These are phyloP conservation scores for Sakesphorus luctuosus DNA, from an alignment of 2,113 vertebrate genomes.

Conservation along the genomic window DNA sequence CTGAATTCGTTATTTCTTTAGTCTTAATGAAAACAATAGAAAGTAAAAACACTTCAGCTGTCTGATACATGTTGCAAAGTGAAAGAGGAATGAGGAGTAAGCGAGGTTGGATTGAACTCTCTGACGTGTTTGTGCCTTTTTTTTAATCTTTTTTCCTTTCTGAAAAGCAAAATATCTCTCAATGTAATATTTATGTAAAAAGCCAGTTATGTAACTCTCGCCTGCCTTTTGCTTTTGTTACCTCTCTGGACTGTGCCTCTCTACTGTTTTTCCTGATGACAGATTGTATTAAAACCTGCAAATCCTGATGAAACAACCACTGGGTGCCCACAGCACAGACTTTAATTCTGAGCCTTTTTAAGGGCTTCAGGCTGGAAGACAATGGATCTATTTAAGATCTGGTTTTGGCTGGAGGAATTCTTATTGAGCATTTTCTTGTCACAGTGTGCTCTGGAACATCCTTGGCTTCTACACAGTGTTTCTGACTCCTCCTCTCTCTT, in stretches of 20 bases:
- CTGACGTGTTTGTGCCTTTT: neutral
- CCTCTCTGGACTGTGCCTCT: slow-evolving; percentile 45
- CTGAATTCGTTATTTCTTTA: slow-evolving; percentile 56
- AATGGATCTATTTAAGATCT: slow-evolving; percentile 65
- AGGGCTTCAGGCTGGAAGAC: slow-evolving; percentile 50
- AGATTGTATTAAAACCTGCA: slow-evolving; percentile 67
- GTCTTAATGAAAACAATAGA: slow-evolving; percentile 31
- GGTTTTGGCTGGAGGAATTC: slow-evolving; percentile 62
- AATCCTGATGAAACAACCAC: slow-evolving; percentile 64
- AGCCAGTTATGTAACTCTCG: slow-evolving; percentile 60
- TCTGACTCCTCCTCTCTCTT: neutral
- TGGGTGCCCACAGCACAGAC: slow-evolving; percentile 44
- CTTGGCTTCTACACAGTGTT: slow-evolving; percentile 30
- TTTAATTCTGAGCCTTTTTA: slow-evolving; percentile 61
- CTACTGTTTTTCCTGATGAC: slow-evolving; percentile 55
- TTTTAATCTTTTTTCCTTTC: slow-evolving; percentile 18
- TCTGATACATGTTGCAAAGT: slow-evolving; percentile 45
- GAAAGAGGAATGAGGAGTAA: neutral
- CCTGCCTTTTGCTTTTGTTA: slow-evolving; percentile 70
- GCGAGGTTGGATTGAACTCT: slow-evolving; percentile 31
- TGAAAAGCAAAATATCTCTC: slow-evolving; percentile 60
- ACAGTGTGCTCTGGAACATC: slow-evolving; percentile 50
- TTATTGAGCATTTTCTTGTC: slow-evolving; percentile 62
- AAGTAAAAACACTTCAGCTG: slow-evolving; percentile 41
- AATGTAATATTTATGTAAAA: slow-evolving; percentile 75